phyloP scores from a whole-genome alignment of 2,888 invertebrate genomes.

The Coelogynopora nodosa region DNA sequence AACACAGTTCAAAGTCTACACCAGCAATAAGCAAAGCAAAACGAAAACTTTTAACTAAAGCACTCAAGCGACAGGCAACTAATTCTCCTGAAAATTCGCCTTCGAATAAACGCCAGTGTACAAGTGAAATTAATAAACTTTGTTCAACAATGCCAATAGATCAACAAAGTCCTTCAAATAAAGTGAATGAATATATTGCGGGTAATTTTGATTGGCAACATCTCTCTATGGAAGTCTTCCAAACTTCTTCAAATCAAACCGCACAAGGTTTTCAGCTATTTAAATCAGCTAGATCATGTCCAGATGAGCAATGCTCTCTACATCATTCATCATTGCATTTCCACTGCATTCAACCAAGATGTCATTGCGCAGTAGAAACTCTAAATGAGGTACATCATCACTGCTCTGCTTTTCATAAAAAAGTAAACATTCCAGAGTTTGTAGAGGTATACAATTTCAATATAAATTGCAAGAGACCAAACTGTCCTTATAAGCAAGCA shows the following conservation, averaged over 20 bases:
- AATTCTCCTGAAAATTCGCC: too few relatives aligned
- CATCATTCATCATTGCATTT: slow-evolving; percentile 67
- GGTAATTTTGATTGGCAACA: not conserved
- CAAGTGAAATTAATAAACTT: not conserved
- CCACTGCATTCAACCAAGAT: slow-evolving; percentile 77
- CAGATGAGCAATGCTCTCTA: not conserved
- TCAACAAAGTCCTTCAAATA: not conserved
- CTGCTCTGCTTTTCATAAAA: slow-evolving; percentile 78
- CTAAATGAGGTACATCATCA: slow-evolving; percentile 76
- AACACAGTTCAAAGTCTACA: too few relatives aligned
- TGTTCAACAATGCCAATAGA: not conserved
- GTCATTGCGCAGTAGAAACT: slow-evolving; percentile 77
- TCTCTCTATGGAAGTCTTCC: not conserved
- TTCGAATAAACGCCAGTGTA: not conserved
- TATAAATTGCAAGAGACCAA: slow-evolving; percentile 69
- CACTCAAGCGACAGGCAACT: too few relatives aligned
- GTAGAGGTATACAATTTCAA: slow-evolving; percentile 77
- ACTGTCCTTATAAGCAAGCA: slow-evolving; percentile 70
- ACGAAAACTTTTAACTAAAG: too few relatives aligned
- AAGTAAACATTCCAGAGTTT: slow-evolving; percentile 72
- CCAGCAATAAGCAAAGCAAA: too few relatives aligned
- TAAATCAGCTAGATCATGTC: not conserved
- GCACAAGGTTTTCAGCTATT: not conserved
- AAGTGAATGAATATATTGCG: not conserved
- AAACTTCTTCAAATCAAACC: not conserved